phyloP scores from a whole-genome alignment of 2,113 vertebrate genomes.

The Callocephalon fimbriatum region DNA sequence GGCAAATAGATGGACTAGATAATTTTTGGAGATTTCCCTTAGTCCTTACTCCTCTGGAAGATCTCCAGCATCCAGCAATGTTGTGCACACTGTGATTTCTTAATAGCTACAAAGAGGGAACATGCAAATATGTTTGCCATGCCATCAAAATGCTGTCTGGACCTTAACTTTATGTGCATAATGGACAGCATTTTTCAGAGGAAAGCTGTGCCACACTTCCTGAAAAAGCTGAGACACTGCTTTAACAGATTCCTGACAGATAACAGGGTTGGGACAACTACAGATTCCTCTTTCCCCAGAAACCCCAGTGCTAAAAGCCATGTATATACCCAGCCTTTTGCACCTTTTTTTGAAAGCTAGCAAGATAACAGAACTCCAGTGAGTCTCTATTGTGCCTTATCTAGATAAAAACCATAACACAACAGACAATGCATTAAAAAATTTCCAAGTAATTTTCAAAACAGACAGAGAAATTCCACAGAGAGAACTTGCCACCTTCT shows the following conservation, averaged over 20 bases:
- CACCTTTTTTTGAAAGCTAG: neutral
- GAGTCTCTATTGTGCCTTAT: neutral
- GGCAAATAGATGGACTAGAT: neutral
- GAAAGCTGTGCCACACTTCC: neutral
- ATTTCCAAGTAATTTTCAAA: neutral
- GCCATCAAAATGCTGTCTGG: neutral
- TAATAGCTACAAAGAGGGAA: neutral
- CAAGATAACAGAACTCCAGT: neutral
- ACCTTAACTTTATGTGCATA: neutral
- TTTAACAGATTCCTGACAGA: neutral
- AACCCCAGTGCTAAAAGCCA: neutral
- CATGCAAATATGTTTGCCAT: rapidly evolving
- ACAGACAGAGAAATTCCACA: neutral
- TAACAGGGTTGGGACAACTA: neutral
- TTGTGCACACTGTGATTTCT: neutral
- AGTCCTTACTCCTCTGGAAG: neutral
- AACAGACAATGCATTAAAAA: neutral
- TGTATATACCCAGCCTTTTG: rapidly evolving
- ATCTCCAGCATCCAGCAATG: neutral
- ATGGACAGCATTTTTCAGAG: neutral
- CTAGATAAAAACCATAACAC: neutral
- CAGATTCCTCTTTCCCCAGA: neutral
- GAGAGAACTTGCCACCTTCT: neutral
- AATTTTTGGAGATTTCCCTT: neutral
- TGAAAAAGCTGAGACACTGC: neutral